phyloP scores from a whole-genome alignment of 2,113 vertebrate species.

The Megalops atlanticus region DNA sequence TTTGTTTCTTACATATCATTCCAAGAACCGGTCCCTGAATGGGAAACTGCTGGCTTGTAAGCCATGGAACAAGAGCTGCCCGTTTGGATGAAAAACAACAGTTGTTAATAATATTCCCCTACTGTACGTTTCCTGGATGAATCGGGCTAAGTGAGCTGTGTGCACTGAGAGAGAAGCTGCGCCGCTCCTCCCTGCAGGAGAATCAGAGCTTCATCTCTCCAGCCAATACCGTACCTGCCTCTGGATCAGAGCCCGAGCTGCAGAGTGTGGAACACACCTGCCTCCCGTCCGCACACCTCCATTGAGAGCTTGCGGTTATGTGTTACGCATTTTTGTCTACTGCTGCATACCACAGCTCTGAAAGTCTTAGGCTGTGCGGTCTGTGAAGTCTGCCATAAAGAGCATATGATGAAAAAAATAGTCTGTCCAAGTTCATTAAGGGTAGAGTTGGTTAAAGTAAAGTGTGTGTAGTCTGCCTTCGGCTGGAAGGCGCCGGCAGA shows the following conservation, averaged over 20 bases:
- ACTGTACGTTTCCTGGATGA: not conserved
- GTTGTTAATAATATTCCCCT: not conserved
- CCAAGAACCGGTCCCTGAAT: too few relatives aligned
- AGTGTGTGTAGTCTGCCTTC: not conserved
- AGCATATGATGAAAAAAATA: not conserved
- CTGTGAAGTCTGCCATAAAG: not conserved
- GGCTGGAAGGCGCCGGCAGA: too few relatives aligned
- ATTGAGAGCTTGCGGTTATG: too few relatives aligned
- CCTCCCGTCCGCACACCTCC: not conserved
- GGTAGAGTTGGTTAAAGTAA: not conserved
- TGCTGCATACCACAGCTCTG: not conserved
- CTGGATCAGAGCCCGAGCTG: not conserved
- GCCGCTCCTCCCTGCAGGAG: not conserved
- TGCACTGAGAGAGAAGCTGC: not conserved
- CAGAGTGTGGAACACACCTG: not conserved
- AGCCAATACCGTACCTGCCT: not conserved
- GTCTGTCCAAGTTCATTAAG: not conserved
- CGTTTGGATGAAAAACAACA: not conserved
- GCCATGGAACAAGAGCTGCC: not conserved
- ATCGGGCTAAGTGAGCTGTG: not conserved
- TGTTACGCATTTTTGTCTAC: not conserved
- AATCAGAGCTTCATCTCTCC: not conserved
- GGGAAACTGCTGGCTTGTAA: too few relatives aligned
- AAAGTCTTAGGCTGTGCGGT: not conserved
- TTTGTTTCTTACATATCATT: too few relatives aligned